Conservation (phyloP, 2,797 vertebrate species). For the Urosaurus nigricauda region DNA sequence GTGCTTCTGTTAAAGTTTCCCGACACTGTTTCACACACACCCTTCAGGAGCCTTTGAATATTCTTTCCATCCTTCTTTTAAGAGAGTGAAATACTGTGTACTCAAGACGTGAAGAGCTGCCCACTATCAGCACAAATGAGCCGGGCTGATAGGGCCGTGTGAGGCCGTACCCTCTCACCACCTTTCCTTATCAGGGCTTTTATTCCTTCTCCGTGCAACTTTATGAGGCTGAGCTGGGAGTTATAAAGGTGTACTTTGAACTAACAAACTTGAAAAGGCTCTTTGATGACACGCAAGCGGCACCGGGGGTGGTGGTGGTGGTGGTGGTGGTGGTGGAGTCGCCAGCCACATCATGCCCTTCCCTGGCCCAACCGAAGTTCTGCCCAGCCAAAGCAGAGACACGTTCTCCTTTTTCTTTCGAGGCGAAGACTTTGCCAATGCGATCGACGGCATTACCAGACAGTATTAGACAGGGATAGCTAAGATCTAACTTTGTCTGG, state of each 20-base stretch:
- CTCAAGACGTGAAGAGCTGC: too few relatives aligned
- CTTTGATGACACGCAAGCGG: conserved; percentile 61
- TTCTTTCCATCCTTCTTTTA: background rate
- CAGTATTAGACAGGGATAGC: conserved; percentile 97
- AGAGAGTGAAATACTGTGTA: background rate
- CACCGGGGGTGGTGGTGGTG: too few relatives aligned
- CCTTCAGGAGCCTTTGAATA: too few relatives aligned
- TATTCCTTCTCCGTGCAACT: background rate
- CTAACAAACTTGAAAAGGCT: conserved; percentile 74
- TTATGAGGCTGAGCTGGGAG: accelerated
- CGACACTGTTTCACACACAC: background rate
- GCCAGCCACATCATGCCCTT: background rate
- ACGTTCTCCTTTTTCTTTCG: conserved; percentile 19
- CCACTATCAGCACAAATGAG: background rate
- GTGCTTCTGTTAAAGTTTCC: too few relatives aligned
- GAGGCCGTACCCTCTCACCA: background rate
- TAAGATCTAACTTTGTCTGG: conserved; percentile 99
- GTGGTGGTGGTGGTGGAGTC: too few relatives aligned
- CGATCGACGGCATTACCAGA: conserved; percentile 99
- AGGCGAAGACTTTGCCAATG: conserved; percentile 82
- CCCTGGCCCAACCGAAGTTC: conserved; percentile 49
- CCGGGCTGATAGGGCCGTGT: accelerated
- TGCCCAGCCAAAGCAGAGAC: background rate
- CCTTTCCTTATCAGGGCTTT: conserved; percentile 16
- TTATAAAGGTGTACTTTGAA: conserved; percentile 71